Percentiles rank a stretch among this genome's conserved stretches.
Evolutionary conservation across 2,888 invertebrate genomes (phyloP).

Genomic region (Drosophila pullipes): DNA sequence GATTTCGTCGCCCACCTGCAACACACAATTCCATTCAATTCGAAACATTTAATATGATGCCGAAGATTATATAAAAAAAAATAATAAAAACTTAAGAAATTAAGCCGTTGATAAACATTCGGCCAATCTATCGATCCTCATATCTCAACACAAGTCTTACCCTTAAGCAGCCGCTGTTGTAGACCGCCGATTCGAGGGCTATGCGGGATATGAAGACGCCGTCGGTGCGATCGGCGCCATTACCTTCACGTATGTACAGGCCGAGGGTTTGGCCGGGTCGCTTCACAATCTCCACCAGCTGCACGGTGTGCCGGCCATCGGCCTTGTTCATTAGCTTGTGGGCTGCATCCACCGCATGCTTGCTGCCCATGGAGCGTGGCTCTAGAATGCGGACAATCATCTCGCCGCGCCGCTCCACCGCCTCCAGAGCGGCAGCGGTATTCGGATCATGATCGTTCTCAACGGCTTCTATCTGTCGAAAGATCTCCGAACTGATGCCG

Average conservation of each 20-base stretch:
- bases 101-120: background rate
- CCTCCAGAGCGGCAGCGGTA: constrained; percentile 96
- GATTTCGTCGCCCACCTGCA: constrained; percentile 97
- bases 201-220: constrained; percentile 99
- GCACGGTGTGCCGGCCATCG: constrained; percentile 90
- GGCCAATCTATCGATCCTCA: background rate
- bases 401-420: constrained; percentile 96
- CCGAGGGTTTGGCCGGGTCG: constrained; percentile 99
- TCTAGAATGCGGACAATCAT: constrained; percentile 97
- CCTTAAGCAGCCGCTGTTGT: constrained; percentile 98
- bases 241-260: constrained; percentile 99
- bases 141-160: constrained; percentile 83
- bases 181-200: constrained; percentile 98
- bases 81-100: constrained; percentile 22
- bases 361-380: constrained; percentile 94
- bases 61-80: background rate
- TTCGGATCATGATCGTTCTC: constrained; percentile 98
- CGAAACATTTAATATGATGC: background rate
- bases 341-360: constrained; percentile 94
- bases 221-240: constrained; percentile 96
- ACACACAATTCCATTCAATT: background rate
- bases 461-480: constrained; percentile 98
- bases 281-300: constrained; percentile 99
- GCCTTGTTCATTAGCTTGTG: constrained; percentile 90
- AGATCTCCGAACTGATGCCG: constrained; percentile 98